Percentiles rank a stretch among this genome's conserved stretches.
Conservation (phyloP, 23 tunicate species). For the Aplidium turbinatum region DNA sequence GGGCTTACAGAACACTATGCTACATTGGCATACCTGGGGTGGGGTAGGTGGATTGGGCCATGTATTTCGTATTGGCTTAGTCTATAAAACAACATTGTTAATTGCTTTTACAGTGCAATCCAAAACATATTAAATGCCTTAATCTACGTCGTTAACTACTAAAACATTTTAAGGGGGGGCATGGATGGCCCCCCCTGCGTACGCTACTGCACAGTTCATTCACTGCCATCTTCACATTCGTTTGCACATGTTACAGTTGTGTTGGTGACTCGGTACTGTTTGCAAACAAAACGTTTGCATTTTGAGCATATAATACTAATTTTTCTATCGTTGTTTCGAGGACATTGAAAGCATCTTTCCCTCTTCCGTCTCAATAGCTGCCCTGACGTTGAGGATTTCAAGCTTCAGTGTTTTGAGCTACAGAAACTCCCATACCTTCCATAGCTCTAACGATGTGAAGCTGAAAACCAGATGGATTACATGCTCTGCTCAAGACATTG, state of each 20-base stretch:
- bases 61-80: no score
- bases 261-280: slow-evolving; percentile 30
- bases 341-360: slow-evolving; percentile 11
- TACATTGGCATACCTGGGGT: no score
- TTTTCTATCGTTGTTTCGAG: slow-evolving; percentile 12
- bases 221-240: slow-evolving; percentile 21
- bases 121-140: no score
- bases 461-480: slow-evolving; percentile 28
- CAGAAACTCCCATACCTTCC: slow-evolving; percentile 28
- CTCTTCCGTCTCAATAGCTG: slow-evolving; percentile 4
- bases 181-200: no score
- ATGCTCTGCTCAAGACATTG: slow-evolving; percentile 28
- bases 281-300: slow-evolving; percentile 27
- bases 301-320: slow-evolving; percentile 21
- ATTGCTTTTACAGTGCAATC: no score
- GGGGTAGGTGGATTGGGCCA: no score
- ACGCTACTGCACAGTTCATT: slow-evolving; percentile 28
- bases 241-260: slow-evolving; percentile 23
- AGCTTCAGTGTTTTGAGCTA: slow-evolving; percentile 16
- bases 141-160: no score
- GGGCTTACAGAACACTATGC: no score
- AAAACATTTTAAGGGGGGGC: no score
- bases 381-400: slow-evolving; percentile 16
- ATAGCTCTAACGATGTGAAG: slow-evolving; percentile 34
- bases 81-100: no score